phyloP scores from a whole-genome alignment of 1,140 invertebrate genomes.

The Eurosta solidaginis region DNA sequence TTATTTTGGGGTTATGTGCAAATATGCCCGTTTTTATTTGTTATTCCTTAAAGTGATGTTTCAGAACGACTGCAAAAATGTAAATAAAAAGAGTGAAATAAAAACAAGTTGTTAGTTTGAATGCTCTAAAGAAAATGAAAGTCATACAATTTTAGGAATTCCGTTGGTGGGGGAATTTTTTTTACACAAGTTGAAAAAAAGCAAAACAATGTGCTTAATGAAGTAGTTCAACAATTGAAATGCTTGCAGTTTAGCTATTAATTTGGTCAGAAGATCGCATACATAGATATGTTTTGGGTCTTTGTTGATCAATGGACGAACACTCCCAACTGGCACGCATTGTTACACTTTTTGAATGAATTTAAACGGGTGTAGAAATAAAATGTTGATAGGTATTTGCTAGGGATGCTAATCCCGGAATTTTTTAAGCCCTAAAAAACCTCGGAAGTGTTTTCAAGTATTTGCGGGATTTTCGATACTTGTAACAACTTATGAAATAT shows the following conservation, averaged over 20 bases:
- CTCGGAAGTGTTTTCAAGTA: no score
- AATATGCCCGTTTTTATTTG: constrained; percentile 13
- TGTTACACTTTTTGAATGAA: no score
- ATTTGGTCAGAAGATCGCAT: not conserved
- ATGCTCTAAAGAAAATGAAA: constrained; percentile 19
- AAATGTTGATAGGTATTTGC: no score
- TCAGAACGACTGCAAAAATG: not conserved
- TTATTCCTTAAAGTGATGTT: not conserved
- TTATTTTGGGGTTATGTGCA: constrained; percentile 15
- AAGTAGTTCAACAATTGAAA: constrained; percentile 9
- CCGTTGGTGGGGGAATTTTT: no score
- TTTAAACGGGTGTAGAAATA: no score
- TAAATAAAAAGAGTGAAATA: constrained; percentile 9
- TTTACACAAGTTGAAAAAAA: not conserved
- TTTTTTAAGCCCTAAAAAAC: no score
- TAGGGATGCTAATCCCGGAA: no score
- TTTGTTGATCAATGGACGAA: no score
- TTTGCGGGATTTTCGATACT: no score
- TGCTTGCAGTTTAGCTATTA: not conserved
- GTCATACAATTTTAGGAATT: not conserved
- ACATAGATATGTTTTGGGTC: no score
- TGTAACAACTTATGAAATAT: no score
- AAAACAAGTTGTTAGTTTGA: constrained; percentile 20
- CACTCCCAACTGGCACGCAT: no score
- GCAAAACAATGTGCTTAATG: not conserved